Base-by-base conservation (phyloP, 1,140 invertebrate genomes). In the Oedothorax gibbosus region DNA sequence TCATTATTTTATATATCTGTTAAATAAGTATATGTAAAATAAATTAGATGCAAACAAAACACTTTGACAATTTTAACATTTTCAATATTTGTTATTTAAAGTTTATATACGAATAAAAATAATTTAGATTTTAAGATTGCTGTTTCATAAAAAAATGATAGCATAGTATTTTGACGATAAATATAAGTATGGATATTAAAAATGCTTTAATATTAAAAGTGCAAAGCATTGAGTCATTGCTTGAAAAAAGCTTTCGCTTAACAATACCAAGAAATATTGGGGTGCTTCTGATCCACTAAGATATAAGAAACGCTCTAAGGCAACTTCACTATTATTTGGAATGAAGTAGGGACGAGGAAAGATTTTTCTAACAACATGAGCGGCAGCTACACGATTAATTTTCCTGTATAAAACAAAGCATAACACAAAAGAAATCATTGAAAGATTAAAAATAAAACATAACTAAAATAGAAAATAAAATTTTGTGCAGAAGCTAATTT, bases 301-400 rank as follows among this genome's bases (percentile, higher is more conserved):
- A 82, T 94, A 92, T 57, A 95, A 87, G 90, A 92, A 95, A 90
- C 93, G 92, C 89, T 95, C 94, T 12, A 93, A 93, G 87, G 93
- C 93, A 88, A 93, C 87, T 93, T 93, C 91, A 89, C 80, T 94
- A 92, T 62, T 93, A 90, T 82, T 92, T 89, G 87, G 90, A 57
- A 91, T 88, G 73, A 94, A 93, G 88, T 92, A 91, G 18, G 93
- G 92, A 51, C 88, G 87, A 18, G 87, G 87, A 90, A 95, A 94
- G 81, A 93, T 86, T 89, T 92, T 91, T 83, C 94, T 89, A 53
- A 95, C 87, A 85, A 93, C 88, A 90, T 93, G 91, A 79, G 92
- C 93, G 62, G 93, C 91, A 88, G 91, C 90, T 89, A 95, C 93
- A 87, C 93, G 91, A 88, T 93, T 95, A n/a, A 95, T 91, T 90